Evolutionary conservation across 1,140 invertebrate species (phyloP), one percentile per base, ranked within the genome.

Genomic region (Macrobrachium nipponense): DNA sequence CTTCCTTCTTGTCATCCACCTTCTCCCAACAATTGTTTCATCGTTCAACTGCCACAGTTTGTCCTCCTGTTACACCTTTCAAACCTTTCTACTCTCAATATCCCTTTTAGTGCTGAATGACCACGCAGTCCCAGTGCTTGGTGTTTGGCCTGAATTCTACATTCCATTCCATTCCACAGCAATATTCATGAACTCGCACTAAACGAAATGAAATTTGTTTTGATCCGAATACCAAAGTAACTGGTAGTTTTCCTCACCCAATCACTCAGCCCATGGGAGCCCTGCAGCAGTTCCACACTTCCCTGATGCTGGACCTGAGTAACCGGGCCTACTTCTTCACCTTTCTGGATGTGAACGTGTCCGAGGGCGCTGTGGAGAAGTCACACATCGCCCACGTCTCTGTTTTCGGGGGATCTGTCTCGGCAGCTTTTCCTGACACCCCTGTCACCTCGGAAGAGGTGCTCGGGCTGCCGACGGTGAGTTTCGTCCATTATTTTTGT

Each of bases 331-430:
- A 97, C 90, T 94, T 97, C 5, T 95, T 98, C 90, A 97, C 98
- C 89, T 98, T 98, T 90, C 95, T 99, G 93, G 97, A 99, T 91
- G 96, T 99, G 0, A 97, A 97, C 90, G 94, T 98, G 7, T 98
- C 97, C 0, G 90, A 96, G 95, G 1, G 97, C 97, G 0, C 94
- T 97, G 95, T 99, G n/a, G 98, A 95, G 90, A 97, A 97, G 0
- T 99, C 97, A 0, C 97, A 98, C 90, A 94, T 93, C 89, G 97
- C 97, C 17, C 93, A 93, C 14, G 93, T 98, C n/a, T 95, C 95
- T 2, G 91, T 98, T 0, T 96, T 98, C 15, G 98, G 98, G 17
- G 98, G 99, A 91, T 97, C 99, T 0, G 97, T 99, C 0, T 97
- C 97, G 2, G 96, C 97, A 0, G 94, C 97, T 0, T 97, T 97